A percentile compares a stretch with the other conserved stretches of the same genome.
Evolutionary conservation across 2,113 vertebrate genomes (phyloP).

Genomic region (Forbesichthys papilliferus): DNA sequence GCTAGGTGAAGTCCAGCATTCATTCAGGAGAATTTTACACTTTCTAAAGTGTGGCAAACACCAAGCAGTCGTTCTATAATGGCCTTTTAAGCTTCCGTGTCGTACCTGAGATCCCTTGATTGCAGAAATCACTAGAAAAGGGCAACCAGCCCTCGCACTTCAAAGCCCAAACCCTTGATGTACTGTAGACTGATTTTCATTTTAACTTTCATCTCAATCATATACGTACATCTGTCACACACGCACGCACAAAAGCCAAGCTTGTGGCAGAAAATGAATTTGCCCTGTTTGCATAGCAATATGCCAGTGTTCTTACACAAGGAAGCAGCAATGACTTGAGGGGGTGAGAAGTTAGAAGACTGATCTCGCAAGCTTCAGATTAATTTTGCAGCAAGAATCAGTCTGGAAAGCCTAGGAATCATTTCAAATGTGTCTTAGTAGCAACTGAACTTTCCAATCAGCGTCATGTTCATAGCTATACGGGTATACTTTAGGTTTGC

Average conservation of each 20-base stretch:
- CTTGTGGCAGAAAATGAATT: background rate
- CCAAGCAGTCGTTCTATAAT: background rate
- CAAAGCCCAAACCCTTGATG: constrained; percentile 33
- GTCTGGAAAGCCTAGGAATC: no score
- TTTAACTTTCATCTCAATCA: constrained; percentile 14
- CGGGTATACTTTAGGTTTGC: no score
- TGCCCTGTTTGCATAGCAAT: constrained; percentile 45
- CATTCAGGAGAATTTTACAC: background rate
- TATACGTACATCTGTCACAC: constrained; percentile 6
- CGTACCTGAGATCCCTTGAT: no score
- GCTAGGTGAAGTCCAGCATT: background rate
- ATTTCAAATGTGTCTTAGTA: no score
- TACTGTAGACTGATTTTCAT: constrained; percentile 10
- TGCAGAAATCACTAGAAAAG: no score
- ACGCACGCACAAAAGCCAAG: constrained; percentile 30
- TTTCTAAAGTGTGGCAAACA: background rate
- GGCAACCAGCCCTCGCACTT: background rate
- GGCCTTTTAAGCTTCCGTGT: background rate
- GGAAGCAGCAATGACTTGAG: constrained; percentile 53
- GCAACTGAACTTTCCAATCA: no score
- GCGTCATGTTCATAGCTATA: no score
- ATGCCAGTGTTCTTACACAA: constrained; percentile 53
- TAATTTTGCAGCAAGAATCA: no score
- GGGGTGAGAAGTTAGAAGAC: background rate
- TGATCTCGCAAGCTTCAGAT: no score